These are phyloP conservation scores for Pygoscelis adeliae DNA, from an alignment of 2,113 vertebrate species.

Conservation along the genomic window DNA sequence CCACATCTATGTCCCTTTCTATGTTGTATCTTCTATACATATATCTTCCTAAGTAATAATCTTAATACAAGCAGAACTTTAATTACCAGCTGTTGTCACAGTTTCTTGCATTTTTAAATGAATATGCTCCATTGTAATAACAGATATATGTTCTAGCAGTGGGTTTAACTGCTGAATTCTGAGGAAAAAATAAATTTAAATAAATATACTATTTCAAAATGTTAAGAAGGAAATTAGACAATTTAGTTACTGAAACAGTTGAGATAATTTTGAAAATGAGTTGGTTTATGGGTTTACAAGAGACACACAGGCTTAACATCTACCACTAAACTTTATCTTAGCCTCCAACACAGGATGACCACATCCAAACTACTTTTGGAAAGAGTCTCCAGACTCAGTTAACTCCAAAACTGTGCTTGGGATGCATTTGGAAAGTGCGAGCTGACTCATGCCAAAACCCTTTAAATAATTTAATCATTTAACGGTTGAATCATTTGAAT, in stretches of 20 bases:
- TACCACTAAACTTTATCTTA: background rate
- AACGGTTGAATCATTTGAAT: background rate
- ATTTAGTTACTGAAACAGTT: background rate
- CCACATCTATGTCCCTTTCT: background rate
- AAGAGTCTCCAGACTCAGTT: background rate
- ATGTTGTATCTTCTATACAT: background rate
- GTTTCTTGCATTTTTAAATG: background rate
- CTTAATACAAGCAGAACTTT: background rate
- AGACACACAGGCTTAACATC: background rate
- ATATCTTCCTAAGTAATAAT: background rate
- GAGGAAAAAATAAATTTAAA: background rate
- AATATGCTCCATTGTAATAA: background rate
- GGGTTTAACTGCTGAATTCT: background rate
- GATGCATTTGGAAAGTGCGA: background rate
- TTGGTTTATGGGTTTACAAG: background rate
- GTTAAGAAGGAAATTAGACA: background rate
- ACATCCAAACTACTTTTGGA: background rate
- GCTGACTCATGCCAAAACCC: background rate
- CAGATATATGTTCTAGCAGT: background rate
- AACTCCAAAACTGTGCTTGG: background rate
- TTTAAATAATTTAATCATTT: constrained; percentile 15
- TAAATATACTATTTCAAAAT: background rate
- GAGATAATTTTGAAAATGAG: background rate
- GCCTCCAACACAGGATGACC: background rate
- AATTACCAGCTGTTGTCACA: background rate